Conservation (phyloP, 1,140 invertebrate genomes). For the Chrysomallon squamiferum region DNA sequence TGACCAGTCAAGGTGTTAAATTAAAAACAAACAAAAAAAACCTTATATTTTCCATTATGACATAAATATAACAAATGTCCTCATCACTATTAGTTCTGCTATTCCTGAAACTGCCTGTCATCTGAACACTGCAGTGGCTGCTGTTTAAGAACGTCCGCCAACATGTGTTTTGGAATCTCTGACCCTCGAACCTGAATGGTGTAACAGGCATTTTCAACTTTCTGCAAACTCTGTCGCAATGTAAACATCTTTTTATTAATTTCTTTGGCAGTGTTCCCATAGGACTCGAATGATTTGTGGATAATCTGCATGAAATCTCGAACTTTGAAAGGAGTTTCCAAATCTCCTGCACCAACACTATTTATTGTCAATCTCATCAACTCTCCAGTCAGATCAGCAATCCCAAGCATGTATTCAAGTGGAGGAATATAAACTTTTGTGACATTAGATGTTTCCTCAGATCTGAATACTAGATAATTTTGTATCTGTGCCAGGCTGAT, state of each 20-base stretch:
- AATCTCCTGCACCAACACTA: slow-evolving; percentile 78
- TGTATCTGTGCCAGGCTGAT: slow-evolving; percentile 66
- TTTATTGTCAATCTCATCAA: slow-evolving; percentile 89
- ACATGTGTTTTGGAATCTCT: slow-evolving; percentile 75
- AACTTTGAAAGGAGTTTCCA: slow-evolving; percentile 76
- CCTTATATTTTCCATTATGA: too few relatives aligned
- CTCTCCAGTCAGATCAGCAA: slow-evolving; percentile 88
- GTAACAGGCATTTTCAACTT: slow-evolving; percentile 87
- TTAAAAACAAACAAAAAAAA: too few relatives aligned
- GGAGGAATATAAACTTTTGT: slow-evolving; percentile 66
- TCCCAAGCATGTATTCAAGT: slow-evolving; percentile 80
- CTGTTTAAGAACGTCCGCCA: slow-evolving; percentile 66
- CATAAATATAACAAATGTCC: too few relatives aligned
- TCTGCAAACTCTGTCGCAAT: slow-evolving; percentile 76
- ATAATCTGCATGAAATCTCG: slow-evolving; percentile 77
- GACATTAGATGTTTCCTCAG: neutral
- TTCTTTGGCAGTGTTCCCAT: slow-evolving; percentile 69
- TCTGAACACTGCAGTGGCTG: slow-evolving; percentile 6
- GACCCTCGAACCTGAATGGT: slow-evolving; percentile 80
- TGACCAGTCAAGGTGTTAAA: too few relatives aligned
- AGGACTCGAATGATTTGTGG: slow-evolving; percentile 73
- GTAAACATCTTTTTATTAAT: slow-evolving; percentile 75
- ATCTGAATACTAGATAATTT: slow-evolving; percentile 50
- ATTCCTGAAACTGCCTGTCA: too few relatives aligned
- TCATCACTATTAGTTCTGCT: too few relatives aligned